Evolutionary conservation across 2,797 vertebrate species (phyloP), one percentile per base, ranked within the genome.

Genomic region (Danio aesculapii): DNA sequence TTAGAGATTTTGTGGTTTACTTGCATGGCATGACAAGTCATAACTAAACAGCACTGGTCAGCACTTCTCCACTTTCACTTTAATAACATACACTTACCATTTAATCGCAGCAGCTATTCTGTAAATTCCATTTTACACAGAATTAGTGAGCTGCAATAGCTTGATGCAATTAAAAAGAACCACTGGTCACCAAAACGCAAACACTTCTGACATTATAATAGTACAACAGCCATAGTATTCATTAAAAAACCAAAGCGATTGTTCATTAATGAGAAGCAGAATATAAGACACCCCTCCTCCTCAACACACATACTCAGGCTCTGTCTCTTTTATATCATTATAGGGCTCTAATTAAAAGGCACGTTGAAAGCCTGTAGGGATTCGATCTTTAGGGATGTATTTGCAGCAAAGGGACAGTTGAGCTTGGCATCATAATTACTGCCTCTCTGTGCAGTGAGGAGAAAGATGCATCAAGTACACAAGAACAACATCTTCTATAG

Each of bases 331-430:
- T 55, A 21, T 84, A 75, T 84, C 82, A 86, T 84, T 84, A 86
- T 77, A 68, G 82, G 70, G 72, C 76, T 70, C 71, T 84, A 84
- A 84, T 84, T 86, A 83, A 86, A 86, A 84, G 66, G 82, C 67
- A 78, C 79, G 84, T 75, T 79, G 55, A 66, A 61, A 50, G 75
- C 79, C 85, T 78, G 52, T 73, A 77, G 82, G 72, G 79, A 84
- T 75, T 68, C 64, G 46, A 66, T 84, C 82, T 84, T 79, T 55
- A 76, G 75, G 67, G 67, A 79, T 57, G 53, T 79, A 75, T 83
- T 66, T 67, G 75, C 46, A 79, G 66, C 83, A 77, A 72, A 70
- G 53, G 47, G 62, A 74, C 77, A 74, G 67, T 71, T 83, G 64
- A 53, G 52, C 52, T 63, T 73, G 58, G 82, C 79, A 78, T 84